Evolutionary conservation across 2,113 vertebrate genomes (phyloP).

Genomic region (Chiloscyllium plagiosum): DNA sequence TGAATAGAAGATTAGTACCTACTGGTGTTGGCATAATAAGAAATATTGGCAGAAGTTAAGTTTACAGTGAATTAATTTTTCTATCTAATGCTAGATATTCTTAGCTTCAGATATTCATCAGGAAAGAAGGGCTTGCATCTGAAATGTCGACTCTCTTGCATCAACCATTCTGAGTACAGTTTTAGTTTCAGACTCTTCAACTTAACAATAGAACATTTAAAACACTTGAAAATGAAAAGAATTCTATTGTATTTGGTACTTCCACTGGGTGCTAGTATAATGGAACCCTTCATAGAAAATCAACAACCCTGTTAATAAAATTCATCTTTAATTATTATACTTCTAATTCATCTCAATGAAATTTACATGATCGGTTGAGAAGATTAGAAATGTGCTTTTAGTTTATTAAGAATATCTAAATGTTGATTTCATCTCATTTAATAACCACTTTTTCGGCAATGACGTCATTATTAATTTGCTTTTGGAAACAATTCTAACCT

Average conservation of each 20-base stretch:
- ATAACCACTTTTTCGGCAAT: not conserved
- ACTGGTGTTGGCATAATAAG: not conserved
- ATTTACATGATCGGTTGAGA: not conserved
- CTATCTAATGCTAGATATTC: not conserved
- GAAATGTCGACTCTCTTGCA: too few species aligned
- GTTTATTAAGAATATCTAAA: not conserved
- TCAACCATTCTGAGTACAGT: not conserved
- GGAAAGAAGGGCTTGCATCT: not conserved
- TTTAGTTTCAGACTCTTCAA: not conserved
- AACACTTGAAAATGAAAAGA: not conserved
- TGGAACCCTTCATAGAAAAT: not conserved
- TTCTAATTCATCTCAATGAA: not conserved
- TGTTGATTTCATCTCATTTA: not conserved
- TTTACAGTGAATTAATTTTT: not conserved
- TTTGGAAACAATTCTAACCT: conserved; percentile 1
- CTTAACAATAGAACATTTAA: not conserved
- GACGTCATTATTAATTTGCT: not conserved
- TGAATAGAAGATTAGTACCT: too few species aligned
- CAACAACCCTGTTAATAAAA: not conserved
- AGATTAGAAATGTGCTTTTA: not conserved
- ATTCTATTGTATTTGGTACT: not conserved
- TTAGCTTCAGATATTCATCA: not conserved
- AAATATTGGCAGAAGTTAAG: not conserved
- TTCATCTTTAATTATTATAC: not conserved
- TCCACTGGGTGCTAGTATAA: not conserved